Conservation (phyloP, 2,797 vertebrate species). For the Notamacropus eugenii region DNA sequence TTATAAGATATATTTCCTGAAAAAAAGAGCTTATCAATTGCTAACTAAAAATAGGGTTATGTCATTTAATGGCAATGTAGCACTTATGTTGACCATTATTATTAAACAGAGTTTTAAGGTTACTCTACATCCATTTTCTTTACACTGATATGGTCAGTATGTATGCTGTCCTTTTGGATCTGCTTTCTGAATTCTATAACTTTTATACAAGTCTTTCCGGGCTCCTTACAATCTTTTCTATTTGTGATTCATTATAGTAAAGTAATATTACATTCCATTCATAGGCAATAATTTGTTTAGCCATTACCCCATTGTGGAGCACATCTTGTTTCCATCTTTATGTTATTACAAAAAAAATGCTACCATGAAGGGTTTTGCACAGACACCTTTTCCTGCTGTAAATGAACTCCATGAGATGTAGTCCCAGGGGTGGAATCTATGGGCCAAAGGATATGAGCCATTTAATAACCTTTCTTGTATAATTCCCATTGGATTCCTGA, state of each 20-base stretch:
- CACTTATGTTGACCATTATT: background rate
- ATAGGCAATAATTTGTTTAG: background rate
- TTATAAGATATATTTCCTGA: background rate
- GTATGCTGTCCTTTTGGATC: background rate
- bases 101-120: background rate
- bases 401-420: background rate
- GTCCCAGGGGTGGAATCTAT: background rate
- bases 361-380: background rate
- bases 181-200: background rate
- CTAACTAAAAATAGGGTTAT: background rate
- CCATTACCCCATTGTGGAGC: background rate
- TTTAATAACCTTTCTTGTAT: background rate
- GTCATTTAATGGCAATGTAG: background rate
- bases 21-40: background rate
- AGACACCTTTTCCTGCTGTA: background rate
- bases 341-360: background rate
- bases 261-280: background rate
- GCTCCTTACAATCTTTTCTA: background rate
- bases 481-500: background rate
- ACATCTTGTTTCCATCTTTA: background rate
- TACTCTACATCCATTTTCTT: background rate
- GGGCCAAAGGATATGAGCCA: background rate
- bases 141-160: background rate
- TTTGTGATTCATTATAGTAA: background rate
- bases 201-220: background rate